These are phyloP conservation scores for Actinia tenebrosa DNA, from an alignment of 64 coral and sea anemone species.

Conservation along the genomic window DNA sequence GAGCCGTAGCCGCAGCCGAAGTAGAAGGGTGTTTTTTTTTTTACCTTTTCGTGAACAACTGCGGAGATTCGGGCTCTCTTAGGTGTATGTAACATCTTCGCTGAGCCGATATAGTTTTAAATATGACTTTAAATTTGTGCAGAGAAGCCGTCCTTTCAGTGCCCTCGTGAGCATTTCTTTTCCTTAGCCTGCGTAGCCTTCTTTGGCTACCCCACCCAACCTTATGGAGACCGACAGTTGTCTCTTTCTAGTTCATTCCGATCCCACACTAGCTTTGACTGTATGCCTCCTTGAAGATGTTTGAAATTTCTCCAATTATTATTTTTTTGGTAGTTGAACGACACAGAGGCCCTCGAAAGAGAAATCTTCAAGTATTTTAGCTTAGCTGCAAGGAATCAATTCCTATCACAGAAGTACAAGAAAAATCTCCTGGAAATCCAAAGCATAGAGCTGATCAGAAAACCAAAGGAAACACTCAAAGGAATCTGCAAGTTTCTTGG, in stretches of 20 bases:
- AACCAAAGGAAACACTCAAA: conserved; percentile 37
- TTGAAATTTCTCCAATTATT: background rate
- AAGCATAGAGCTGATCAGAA: conserved; percentile 38
- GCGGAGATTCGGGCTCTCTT: too few species aligned
- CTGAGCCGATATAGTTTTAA: too few species aligned
- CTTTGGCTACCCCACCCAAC: too few species aligned
- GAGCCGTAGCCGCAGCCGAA: too few species aligned
- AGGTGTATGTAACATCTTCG: too few species aligned
- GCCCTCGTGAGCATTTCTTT: too few species aligned
- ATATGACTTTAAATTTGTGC: too few species aligned
- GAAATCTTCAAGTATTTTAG: conserved; percentile 41
- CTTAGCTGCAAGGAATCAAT: conserved; percentile 37
- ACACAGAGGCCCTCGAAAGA: conserved; percentile 12
- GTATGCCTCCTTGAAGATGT: background rate
- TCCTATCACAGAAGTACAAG: conserved; percentile 5
- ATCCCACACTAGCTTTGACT: too few species aligned
- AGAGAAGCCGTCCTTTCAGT: too few species aligned
- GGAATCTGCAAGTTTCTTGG: conserved; percentile 32
- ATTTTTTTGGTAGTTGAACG: conserved; percentile 31
- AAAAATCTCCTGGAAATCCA: conserved; percentile 15
- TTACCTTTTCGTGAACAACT: too few species aligned
- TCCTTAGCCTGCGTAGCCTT: too few species aligned
- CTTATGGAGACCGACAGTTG: background rate
- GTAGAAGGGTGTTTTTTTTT: too few species aligned
- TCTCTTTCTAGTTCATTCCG: background rate